Evolutionary conservation across 2,797 vertebrate species (phyloP).

Genomic region (Catharus ustulatus): DNA sequence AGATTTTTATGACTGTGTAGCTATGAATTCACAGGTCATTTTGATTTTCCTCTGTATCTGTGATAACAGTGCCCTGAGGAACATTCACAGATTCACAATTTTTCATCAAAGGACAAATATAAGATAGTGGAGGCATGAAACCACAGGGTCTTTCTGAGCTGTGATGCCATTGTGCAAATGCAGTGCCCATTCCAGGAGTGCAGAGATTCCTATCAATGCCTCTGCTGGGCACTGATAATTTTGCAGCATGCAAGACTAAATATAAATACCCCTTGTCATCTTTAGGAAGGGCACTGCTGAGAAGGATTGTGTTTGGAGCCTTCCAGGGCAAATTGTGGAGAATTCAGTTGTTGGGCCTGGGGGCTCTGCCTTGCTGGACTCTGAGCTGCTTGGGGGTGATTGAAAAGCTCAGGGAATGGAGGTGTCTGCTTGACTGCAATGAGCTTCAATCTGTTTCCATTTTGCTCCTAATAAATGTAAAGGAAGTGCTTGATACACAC

Average conservation of each 20-base stretch:
- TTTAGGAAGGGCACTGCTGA: background rate
- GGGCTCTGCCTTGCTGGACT: background rate
- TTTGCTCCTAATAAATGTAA: background rate
- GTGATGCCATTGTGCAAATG: background rate
- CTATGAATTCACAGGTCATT: background rate
- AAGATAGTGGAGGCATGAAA: background rate
- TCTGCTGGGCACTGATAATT: background rate
- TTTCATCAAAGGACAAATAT: background rate
- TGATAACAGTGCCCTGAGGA: background rate
- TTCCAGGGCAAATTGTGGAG: background rate
- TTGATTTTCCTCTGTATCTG: background rate
- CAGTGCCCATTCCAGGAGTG: background rate
- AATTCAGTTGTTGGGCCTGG: background rate
- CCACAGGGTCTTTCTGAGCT: background rate
- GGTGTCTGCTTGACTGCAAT: background rate
- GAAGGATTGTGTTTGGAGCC: background rate
- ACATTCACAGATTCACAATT: fast-evolving
- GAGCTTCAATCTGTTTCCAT: background rate
- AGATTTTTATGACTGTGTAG: background rate
- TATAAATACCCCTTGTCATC: background rate
- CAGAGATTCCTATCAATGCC: background rate
- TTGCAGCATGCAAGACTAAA: background rate
- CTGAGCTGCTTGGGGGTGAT: background rate
- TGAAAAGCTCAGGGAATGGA: background rate
- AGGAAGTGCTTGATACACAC: background rate